Conservation (phyloP, 2,888 invertebrate species). For the Melanargia galathea region DNA sequence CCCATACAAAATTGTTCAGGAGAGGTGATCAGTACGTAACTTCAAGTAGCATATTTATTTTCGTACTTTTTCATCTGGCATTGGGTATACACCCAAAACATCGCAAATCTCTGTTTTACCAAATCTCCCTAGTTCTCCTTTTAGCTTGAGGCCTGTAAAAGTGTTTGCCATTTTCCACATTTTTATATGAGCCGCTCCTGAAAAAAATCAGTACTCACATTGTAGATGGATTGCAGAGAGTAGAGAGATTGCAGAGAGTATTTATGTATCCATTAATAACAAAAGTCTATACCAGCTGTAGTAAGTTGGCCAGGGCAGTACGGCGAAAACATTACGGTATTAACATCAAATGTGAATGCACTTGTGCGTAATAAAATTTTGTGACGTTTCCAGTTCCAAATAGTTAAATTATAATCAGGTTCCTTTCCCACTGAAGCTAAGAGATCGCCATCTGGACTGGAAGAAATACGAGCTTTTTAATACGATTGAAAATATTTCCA, state of each 20-base stretch:
- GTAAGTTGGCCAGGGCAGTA: conserved; percentile 90
- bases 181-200: conserved; percentile 89
- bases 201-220: conserved; percentile 22
- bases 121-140: conserved; percentile 94
- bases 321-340: conserved; percentile 90
- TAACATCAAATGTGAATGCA: conserved; percentile 92
- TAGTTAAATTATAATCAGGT: conserved; percentile 93
- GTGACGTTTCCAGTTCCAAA: conserved; percentile 93
- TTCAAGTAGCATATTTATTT: too few species aligned
- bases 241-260: background rate
- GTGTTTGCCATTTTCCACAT: conserved; percentile 97
- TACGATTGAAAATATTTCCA: background rate
- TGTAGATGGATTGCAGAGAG: background rate
- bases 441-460: conserved; percentile 89
- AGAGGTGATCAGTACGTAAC: too few species aligned
- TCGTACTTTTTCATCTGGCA: conserved; percentile 93
- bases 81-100: conserved; percentile 90
- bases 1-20: too few species aligned
- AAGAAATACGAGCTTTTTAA: conserved; percentile 40
- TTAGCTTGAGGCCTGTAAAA: conserved; percentile 94
- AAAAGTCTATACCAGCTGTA: conserved; percentile 83
- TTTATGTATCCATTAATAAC: too few species aligned
- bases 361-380: conserved; percentile 89
- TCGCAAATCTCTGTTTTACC: conserved; percentile 96
- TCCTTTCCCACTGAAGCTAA: conserved; percentile 92